Evolutionary conservation across 2,888 invertebrate genomes (phyloP).

Genomic region (Tenodera sinensis): DNA sequence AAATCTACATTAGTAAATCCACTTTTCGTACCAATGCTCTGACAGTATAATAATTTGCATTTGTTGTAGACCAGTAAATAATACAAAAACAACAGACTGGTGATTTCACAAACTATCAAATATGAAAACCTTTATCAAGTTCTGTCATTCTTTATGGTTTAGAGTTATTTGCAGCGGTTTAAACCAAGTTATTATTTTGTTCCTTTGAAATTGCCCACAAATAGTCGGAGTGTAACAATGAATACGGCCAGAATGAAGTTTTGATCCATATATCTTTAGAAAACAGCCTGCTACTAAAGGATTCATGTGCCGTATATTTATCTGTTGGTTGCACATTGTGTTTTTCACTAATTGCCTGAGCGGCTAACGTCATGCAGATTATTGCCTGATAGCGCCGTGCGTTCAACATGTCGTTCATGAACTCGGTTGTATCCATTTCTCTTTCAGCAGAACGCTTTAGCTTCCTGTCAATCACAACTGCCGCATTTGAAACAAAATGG

Average conservation of each 20-base stretch:
- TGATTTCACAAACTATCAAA: no score
- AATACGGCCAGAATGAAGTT: background rate
- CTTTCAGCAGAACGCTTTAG: background rate
- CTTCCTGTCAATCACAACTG: background rate
- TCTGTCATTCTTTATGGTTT: background rate
- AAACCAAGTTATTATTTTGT: background rate
- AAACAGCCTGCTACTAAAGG: background rate
- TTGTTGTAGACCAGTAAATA: no score
- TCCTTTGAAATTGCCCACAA: background rate
- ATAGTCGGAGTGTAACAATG: background rate
- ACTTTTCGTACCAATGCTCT: no score
- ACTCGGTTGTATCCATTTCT: background rate
- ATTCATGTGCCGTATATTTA: background rate
- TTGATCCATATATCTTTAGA: background rate
- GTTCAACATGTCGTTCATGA: background rate
- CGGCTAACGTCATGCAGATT: background rate
- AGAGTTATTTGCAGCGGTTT: background rate
- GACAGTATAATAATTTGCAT: no score
- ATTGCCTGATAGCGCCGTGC: background rate
- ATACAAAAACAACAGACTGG: no score
- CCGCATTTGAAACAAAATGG: background rate
- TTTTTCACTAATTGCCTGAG: background rate
- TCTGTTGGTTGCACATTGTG: background rate
- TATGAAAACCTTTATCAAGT: no score
- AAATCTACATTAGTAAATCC: no score